Evolutionary conservation across 2,888 invertebrate species (phyloP).

Genomic region (Cephus pulcher): DNA sequence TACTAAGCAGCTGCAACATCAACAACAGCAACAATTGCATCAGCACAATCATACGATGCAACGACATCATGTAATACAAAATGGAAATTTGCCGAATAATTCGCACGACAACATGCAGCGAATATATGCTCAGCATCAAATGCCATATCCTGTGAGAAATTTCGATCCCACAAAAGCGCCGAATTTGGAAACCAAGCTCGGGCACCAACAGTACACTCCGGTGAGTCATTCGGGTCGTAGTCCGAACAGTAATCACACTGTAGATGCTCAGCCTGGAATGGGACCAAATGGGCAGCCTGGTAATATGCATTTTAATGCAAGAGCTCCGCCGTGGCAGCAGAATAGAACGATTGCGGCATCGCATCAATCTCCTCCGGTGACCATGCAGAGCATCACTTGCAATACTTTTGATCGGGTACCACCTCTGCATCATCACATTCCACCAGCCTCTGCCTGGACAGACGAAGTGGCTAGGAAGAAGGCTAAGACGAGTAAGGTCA

Average conservation of each 20-base stretch:
- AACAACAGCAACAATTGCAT: slow-evolving; percentile 47
- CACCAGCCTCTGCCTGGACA: slow-evolving; percentile 70
- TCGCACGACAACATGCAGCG: slow-evolving; percentile 53
- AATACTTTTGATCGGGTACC: slow-evolving; percentile 78
- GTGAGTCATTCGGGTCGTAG: slow-evolving; percentile 53
- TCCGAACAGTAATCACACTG: slow-evolving; percentile 49
- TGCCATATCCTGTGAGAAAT: slow-evolving; percentile 55
- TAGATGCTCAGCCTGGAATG: slow-evolving; percentile 49
- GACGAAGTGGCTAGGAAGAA: slow-evolving; percentile 73
- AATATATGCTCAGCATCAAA: slow-evolving; percentile 53
- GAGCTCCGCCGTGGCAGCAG: slow-evolving; percentile 74
- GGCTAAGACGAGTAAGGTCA: slow-evolving; percentile 67
- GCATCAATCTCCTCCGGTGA: slow-evolving; percentile 40
- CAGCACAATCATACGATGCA: slow-evolving; percentile 56
- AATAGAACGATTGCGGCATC: slow-evolving; percentile 55
- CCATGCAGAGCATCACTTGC: slow-evolving; percentile 64
- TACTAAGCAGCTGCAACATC: slow-evolving; percentile 52
- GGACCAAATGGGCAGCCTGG: slow-evolving; percentile 50
- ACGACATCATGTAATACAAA: slow-evolving; percentile 55
- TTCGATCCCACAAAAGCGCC: slow-evolving; percentile 62
- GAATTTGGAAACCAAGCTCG: slow-evolving; percentile 42
- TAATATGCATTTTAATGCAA: slow-evolving; percentile 57
- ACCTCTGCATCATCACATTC: slow-evolving; percentile 78
- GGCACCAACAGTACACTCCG: slow-evolving; percentile 46
- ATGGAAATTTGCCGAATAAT: slow-evolving; percentile 42